Base-by-base conservation (phyloP, 2,113 vertebrate genomes). In the Nothobranchius kuhntae region DNA sequence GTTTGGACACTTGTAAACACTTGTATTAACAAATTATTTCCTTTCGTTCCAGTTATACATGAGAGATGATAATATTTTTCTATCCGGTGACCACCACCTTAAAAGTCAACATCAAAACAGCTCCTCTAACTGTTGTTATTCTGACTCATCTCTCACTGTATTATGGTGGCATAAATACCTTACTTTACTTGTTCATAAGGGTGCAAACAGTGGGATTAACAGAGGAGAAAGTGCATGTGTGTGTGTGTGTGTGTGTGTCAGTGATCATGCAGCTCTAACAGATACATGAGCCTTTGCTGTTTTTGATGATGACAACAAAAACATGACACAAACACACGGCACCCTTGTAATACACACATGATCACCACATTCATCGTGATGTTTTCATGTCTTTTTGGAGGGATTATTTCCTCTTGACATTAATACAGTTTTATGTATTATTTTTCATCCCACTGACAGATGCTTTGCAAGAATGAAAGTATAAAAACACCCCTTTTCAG, bases 131-230 rank as follows among this genome's bases (percentile, higher is more conserved):
- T 68, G 62, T 80, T 83, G 75, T 84, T 81, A 56, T 83, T 81
- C 30, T 63, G 71, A 54, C 38, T 68, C 59, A 79, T 75, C 73
- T 71, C 68, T 30, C 11, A 17, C 44, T 78, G 81, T 81, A 61
- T 77, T 65, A 68, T 42, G 21, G 40, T 63, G 15, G 45, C 68
- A 1, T 81, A 85, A 90, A 87, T 80, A 86, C 84, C 84, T 77
- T 53, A 73, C 59, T 68, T 68, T 30, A 47, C 12, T 21, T 21
- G 38, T 40, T 9, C 53, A 36, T 17, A 68, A 63, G 54, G 68
- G 77, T 85, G 71, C 73, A 74, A 86, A 81, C 42, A 13, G 17
- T 46, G 21, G 84, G 89, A 91, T 91, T 91, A 89, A 38, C 45
- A 63, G 58, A 69, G 36, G 61, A 30, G 30, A 30, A 30, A 30